phyloP scores from a whole-genome alignment of 2,113 vertebrate genomes.

The Nanorana parkeri region DNA sequence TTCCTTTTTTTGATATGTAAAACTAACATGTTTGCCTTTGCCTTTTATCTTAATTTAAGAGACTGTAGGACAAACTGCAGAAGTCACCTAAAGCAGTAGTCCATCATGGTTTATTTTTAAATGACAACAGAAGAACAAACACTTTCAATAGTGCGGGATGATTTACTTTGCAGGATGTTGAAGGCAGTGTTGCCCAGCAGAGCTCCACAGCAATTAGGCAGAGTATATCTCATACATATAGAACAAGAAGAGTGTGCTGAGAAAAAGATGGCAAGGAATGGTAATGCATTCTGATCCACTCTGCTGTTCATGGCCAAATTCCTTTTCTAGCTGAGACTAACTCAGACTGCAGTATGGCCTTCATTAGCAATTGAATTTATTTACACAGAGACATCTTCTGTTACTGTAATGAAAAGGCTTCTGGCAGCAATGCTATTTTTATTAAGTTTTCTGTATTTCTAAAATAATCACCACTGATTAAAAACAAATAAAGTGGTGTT shows the following conservation, averaged over 20 bases:
- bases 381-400: too few relatives aligned
- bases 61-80: conserved; percentile 29
- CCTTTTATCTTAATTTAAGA: conserved; percentile 55
- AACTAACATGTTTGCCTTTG: conserved; percentile 51
- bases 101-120: conserved; percentile 55
- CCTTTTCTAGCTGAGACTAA: background rate
- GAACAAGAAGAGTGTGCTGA: background rate
- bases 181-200: background rate
- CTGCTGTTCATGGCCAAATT: background rate
- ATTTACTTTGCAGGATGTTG: conserved; percentile 4
- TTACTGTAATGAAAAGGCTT: too few relatives aligned
- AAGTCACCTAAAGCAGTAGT: conserved; percentile 38
- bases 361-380: too few relatives aligned
- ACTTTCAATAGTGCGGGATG: conserved; percentile 1
- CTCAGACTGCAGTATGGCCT: too few relatives aligned
- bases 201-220: background rate
- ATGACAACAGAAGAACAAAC: conserved; percentile 39
- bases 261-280: background rate
- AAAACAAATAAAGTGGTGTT: too few relatives aligned
- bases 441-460: too few relatives aligned
- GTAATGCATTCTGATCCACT: background rate
- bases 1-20: conserved; percentile 56
- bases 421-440: too few relatives aligned
- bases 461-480: too few relatives aligned
- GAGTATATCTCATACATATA: background rate